Base-by-base conservation (phyloP, 2,113 vertebrate genomes). In the Ptychochromis oligacanthus region DNA sequence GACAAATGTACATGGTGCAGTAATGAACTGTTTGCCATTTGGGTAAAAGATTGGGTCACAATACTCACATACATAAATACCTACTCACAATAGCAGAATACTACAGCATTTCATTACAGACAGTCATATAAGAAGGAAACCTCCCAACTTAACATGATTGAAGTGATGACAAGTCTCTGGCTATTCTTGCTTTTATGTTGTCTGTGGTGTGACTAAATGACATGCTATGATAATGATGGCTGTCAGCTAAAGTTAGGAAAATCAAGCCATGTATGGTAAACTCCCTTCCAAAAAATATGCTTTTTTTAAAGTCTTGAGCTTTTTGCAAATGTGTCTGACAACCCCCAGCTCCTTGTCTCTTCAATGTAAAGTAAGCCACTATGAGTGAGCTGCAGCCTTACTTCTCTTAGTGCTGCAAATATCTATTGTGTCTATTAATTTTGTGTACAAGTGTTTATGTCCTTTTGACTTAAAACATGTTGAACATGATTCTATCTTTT, bases 121-220 rank as follows among this genome's bases (percentile, higher is more conserved):
- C 1, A 22, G 57, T 62, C 62, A 24, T 14, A 15, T 49, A 61
- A 54, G 56, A 40, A 43, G 38, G 46, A 82, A 77, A 77, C 46
- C 49, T 80, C 34, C 58, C 4, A 40, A 75, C 58, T 74, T 2
- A 83, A 64, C 18, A 1, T 83, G 78, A 83, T 1, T 28, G 74
- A 81, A 55, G 80, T 2, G 61, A 80, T 89, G 83, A 85, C 83
- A 82, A 80, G 43, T 15, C 84, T 81, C 38, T 24, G 43, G 70
- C 65, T 76, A 59, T 77, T 79, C 40, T 62, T 60, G 17, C 81
- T 76, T 81, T 83, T 24, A 70, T 55, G 72, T 62, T 24, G 61
- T 77, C 70, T 80, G 75, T 34, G 74, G 81, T 67, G 85, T 3
- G 31, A 58, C 49, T 61, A 77, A 91, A 91, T 91, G 64, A 88